Conservation (phyloP, 2,797 vertebrate species). For the Gymnodraco acuticeps region DNA sequence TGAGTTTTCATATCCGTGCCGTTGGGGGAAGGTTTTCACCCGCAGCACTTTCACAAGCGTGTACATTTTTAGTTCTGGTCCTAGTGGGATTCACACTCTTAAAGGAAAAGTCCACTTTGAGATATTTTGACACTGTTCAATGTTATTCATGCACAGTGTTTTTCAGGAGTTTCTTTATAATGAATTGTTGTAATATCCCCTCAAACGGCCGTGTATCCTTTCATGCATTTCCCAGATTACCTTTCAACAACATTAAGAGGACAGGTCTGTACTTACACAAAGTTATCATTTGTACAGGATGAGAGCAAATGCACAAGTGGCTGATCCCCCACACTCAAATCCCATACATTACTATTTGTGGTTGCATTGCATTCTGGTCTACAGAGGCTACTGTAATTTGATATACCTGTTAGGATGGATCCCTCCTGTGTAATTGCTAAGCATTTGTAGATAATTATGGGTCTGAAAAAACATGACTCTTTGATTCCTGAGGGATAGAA, state of each 20-base stretch:
- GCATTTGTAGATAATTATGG: background rate
- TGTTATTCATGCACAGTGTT: background rate
- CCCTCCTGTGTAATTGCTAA: background rate
- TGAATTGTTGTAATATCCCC: background rate
- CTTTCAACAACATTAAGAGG: background rate
- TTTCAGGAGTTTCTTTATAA: background rate
- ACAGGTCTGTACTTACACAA: background rate
- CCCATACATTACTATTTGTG: background rate
- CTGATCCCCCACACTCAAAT: background rate
- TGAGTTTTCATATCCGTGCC: conserved; percentile 37
- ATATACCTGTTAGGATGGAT: background rate
- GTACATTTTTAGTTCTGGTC: conserved; percentile 26
- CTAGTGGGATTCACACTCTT: conserved; percentile 31
- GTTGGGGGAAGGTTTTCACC: conserved; percentile 13
- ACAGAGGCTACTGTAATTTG: background rate
- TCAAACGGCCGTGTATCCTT: no score
- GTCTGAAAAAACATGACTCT: background rate
- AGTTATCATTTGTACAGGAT: background rate
- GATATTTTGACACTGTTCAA: no score
- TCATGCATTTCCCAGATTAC: background rate
- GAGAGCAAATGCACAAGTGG: background rate
- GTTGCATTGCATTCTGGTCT: background rate
- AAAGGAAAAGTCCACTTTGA: no score
- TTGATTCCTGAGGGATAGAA: background rate
- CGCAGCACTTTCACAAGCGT: background rate